phyloP scores from a whole-genome alignment of 2,797 vertebrate genomes.

The Clarias fuscus region DNA sequence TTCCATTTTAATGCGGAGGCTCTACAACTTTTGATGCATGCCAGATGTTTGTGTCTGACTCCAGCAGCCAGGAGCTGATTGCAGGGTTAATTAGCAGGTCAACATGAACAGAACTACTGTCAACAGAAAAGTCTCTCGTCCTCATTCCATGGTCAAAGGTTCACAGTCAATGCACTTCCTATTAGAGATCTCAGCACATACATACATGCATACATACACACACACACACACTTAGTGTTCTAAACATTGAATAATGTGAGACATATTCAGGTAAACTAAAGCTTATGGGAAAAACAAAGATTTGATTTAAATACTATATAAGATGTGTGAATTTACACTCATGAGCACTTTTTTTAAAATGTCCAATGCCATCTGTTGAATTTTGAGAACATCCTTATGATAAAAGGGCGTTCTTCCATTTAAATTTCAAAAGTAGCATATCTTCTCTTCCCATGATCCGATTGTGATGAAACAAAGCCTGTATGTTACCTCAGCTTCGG shows the following conservation, averaged over 20 bases:
- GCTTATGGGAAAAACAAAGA: background rate
- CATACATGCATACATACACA: background rate
- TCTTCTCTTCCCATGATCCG: no score
- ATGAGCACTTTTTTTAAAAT: no score
- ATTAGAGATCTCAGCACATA: constrained; percentile 52
- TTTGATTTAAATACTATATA: no score
- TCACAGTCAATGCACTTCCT: constrained; percentile 43
- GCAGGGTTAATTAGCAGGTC: constrained; percentile 67
- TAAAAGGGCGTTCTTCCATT: no score
- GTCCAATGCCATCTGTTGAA: no score
- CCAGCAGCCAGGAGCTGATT: constrained; percentile 41
- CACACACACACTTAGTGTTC: background rate
- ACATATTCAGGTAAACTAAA: background rate
- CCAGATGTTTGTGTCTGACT: constrained; percentile 63
- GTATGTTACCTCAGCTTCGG: no score
- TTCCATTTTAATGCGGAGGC: background rate
- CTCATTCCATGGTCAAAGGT: constrained; percentile 57
- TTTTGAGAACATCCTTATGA: no score
- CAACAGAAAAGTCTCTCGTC: constrained; percentile 60
- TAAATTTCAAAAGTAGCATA: no score
- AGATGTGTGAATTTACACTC: no score
- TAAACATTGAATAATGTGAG: background rate
- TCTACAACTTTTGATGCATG: constrained; percentile 10
- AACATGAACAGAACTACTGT: constrained; percentile 63
- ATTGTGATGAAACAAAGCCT: no score